These are phyloP conservation scores for Andrena bucephala DNA, from an alignment of 2,888 invertebrate genomes.

Conservation along the genomic window DNA sequence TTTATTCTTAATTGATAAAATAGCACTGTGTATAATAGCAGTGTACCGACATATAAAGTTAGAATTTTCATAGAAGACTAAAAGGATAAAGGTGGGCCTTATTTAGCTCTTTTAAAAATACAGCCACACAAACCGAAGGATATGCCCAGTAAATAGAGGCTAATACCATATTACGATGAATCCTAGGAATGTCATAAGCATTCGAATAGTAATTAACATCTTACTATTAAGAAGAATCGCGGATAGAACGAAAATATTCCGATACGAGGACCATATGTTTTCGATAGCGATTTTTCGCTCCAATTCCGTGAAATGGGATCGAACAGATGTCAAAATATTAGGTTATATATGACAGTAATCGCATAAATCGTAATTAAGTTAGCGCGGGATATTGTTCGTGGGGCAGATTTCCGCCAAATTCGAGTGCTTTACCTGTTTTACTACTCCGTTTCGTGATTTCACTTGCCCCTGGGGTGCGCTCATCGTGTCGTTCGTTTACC, in stretches of 20 bases:
- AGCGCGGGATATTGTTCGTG: not conserved
- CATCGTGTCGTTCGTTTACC: slow-evolving; percentile 65
- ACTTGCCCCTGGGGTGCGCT: slow-evolving; percentile 84
- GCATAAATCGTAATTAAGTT: slow-evolving; percentile 14
- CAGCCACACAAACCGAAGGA: not conserved
- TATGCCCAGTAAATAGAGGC: slow-evolving; percentile 1
- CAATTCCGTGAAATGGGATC: slow-evolving; percentile 31
- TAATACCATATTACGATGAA: not conserved
- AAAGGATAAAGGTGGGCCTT: slow-evolving; percentile 15
- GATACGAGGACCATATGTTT: slow-evolving; percentile 67
- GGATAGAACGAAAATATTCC: slow-evolving; percentile 32
- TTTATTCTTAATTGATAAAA: not conserved
- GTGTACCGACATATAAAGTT: not conserved
- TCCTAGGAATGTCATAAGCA: not conserved
- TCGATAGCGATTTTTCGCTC: slow-evolving; percentile 27
- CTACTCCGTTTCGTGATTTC: slow-evolving; percentile 86
- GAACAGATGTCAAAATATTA: slow-evolving; percentile 41
- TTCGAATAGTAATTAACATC: not conserved
- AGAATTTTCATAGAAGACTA: slow-evolving; percentile 58
- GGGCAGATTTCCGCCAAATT: slow-evolving; percentile 19
- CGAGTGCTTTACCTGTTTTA: slow-evolving; percentile 87
- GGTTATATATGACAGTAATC: slow-evolving; percentile 52
- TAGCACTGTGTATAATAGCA: not conserved
- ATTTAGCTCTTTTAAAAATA: not conserved
- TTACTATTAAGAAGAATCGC: not conserved